Percentiles rank a stretch among this genome's conserved stretches.
phyloP scores from a whole-genome alignment of 1,140 invertebrate genomes.

The Caenorhabditis latens region DNA sequence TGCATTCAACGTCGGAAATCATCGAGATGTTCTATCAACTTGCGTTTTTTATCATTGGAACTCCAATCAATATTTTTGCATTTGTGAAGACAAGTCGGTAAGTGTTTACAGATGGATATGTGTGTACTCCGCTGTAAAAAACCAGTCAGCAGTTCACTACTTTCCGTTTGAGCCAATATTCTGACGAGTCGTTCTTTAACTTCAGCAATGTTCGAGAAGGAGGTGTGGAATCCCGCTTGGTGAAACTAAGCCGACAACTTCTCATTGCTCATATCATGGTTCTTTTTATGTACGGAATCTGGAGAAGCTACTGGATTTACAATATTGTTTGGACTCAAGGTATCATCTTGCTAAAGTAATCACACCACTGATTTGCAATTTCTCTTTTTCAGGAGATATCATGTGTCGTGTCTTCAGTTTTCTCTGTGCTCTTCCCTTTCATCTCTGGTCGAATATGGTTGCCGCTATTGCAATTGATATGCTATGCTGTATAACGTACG shows the following conservation, averaged over 20 bases:
- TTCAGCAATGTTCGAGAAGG: slow-evolving; percentile 64
- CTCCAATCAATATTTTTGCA: slow-evolving; percentile 71
- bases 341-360: not conserved
- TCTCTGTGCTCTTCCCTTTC: slow-evolving; percentile 71
- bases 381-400: slow-evolving; percentile 63
- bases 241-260: slow-evolving; percentile 70
- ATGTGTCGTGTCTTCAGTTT: slow-evolving; percentile 73
- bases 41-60: slow-evolving; percentile 70
- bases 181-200: too few species aligned
- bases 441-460: slow-evolving; percentile 75
- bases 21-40: slow-evolving; percentile 75
- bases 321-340: slow-evolving; percentile 73
- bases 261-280: slow-evolving; percentile 75
- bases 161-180: too few species aligned
- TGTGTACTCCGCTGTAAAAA: too few species aligned
- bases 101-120: not conserved
- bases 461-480: slow-evolving; percentile 76
- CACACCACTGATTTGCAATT: too few species aligned
- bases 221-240: slow-evolving; percentile 69
- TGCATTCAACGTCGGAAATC: slow-evolving; percentile 68
- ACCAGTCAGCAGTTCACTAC: too few species aligned
- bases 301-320: slow-evolving; percentile 74
- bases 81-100: slow-evolving; percentile 65
- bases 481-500: slow-evolving; percentile 73
- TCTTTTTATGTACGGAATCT: slow-evolving; percentile 73